Evolutionary conservation across 2,113 vertebrate genomes (phyloP).

Genomic region (Percopsis transmontana): DNA sequence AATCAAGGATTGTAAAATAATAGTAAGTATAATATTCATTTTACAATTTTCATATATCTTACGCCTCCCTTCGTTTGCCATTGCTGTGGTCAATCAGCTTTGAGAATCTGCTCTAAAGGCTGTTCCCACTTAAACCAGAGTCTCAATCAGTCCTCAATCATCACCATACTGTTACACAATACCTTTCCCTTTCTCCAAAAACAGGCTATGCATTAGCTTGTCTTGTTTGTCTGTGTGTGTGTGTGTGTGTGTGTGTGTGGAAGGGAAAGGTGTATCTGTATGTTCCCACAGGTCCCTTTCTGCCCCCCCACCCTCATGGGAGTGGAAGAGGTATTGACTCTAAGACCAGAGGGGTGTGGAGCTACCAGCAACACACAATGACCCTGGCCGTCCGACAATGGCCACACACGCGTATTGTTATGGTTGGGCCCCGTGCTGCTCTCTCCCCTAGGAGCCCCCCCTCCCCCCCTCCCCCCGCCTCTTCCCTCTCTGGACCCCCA

Average conservation of each 20-base stretch:
- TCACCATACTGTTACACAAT: conserved; percentile 1
- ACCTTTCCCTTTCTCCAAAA: conserved; percentile 17
- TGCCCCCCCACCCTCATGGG: conserved; percentile 40
- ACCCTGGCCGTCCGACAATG: conserved; percentile 64
- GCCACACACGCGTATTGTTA: conserved; percentile 45
- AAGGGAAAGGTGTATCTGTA: conserved; percentile 37
- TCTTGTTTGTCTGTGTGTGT: conserved; percentile 19
- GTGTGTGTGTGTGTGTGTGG: conserved; percentile 22
- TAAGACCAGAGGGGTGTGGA: conserved; percentile 59
- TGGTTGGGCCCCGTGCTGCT: not conserved
- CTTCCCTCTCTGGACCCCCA: conserved; percentile 31
- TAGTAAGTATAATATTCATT: too few species aligned
- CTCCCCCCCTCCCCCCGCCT: not conserved
- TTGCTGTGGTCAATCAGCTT: not conserved
- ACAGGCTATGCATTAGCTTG: conserved; percentile 22
- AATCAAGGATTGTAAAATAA: too few species aligned
- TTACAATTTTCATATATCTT: too few species aligned
- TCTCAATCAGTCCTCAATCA: not conserved
- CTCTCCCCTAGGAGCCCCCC: not conserved
- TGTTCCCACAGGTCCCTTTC: conserved; percentile 53
- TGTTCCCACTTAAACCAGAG: not conserved
- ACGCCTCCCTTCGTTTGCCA: not conserved
- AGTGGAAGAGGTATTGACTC: conserved; percentile 52
- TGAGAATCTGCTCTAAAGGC: not conserved
- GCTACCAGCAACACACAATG: conserved; percentile 58